Percentiles rank a stretch among this genome's conserved stretches.
Conservation (phyloP, 1,140 invertebrate species). For the Stratiolaelaps scimitus region DNA sequence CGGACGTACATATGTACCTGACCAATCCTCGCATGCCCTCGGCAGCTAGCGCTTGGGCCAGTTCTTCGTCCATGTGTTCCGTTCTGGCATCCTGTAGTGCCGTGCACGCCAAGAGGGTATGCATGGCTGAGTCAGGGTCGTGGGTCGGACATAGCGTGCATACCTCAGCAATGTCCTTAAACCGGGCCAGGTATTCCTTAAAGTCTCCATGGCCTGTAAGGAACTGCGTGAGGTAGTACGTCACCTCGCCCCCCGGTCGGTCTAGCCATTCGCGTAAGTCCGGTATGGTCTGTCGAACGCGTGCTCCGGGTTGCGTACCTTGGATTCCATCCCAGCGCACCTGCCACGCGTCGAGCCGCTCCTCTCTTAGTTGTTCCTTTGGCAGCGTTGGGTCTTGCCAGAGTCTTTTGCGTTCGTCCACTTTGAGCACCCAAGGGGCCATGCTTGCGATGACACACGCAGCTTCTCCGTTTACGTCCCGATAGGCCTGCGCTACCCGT, state of each 20-base stretch:
- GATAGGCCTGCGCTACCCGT: neutral
- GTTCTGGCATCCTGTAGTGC: too few species aligned
- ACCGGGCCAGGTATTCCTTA: too few species aligned
- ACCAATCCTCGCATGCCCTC: too few species aligned
- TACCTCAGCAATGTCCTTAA: too few species aligned
- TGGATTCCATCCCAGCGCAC: neutral
- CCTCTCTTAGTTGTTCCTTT: constrained; percentile 5
- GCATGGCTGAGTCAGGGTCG: too few species aligned
- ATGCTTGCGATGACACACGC: neutral
- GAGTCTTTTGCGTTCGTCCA: neutral
- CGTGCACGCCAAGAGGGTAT: too few species aligned
- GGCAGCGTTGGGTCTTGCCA: neutral
- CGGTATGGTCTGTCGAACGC: constrained; percentile 4
- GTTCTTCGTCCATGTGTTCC: too few species aligned
- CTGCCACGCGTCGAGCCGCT: neutral
- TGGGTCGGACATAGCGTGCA: too few species aligned
- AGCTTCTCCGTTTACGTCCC: neutral
- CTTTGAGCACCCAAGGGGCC: neutral
- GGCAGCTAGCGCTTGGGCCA: too few species aligned
- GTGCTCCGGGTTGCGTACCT: neutral
- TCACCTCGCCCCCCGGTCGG: neutral
- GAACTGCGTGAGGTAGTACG: too few species aligned
- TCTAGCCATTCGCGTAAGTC: neutral
- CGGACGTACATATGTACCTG: too few species aligned
- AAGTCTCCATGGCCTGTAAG: too few species aligned